phyloP scores from a whole-genome alignment of 2,888 invertebrate genomes.

The Diaperis boleti region DNA sequence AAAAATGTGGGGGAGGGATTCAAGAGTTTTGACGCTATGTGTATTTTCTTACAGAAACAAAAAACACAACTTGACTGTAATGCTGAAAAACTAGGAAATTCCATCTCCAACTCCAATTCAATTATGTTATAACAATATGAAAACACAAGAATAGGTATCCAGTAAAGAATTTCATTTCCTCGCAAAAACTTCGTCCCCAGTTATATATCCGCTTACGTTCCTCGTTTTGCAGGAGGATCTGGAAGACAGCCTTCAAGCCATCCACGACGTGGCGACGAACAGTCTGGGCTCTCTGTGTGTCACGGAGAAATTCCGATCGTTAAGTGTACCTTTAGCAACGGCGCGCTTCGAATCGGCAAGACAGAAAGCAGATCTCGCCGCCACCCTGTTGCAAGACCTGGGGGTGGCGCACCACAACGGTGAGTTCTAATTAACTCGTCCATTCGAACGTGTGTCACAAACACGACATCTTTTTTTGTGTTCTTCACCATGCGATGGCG shows the following conservation, averaged over 20 bases:
- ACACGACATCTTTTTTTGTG: background rate
- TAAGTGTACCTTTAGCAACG: conserved; percentile 78
- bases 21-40: too few relatives aligned
- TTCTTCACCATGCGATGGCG: too few relatives aligned
- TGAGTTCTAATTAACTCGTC: conserved; percentile 57
- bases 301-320: conserved; percentile 76
- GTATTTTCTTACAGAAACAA: too few relatives aligned
- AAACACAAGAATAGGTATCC: too few relatives aligned
- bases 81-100: too few relatives aligned
- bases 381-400: conserved; percentile 80
- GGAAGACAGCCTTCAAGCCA: conserved; percentile 71
- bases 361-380: conserved; percentile 84
- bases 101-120: too few relatives aligned
- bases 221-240: conserved; percentile 52
- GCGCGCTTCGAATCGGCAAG: conserved; percentile 80
- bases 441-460: conserved; percentile 1
- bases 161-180: too few relatives aligned
- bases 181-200: too few relatives aligned
- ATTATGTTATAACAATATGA: too few relatives aligned
- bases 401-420: conserved; percentile 75
- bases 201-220: background rate
- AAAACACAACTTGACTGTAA: too few relatives aligned
- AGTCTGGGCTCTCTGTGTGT: conserved; percentile 81
- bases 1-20: too few relatives aligned
- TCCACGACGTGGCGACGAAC: conserved; percentile 81